phyloP scores from a whole-genome alignment of 2,888 invertebrate genomes.

The Netelia inedita region DNA sequence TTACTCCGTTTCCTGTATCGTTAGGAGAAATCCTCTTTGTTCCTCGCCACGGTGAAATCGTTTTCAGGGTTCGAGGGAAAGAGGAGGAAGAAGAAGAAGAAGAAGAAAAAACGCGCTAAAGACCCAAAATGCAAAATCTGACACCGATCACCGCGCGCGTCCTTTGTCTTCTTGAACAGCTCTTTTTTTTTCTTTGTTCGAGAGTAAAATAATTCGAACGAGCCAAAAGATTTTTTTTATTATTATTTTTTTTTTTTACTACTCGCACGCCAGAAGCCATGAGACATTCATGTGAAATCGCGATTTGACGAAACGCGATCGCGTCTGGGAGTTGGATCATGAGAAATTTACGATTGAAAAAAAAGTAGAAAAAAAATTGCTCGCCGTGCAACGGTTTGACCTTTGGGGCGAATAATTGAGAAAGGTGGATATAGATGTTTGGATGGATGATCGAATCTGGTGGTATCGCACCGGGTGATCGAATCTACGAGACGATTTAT shows the following conservation, averaged over 20 bases:
- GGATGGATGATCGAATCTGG: constrained; percentile 21
- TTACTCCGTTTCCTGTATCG: background rate
- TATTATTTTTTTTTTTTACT: background rate
- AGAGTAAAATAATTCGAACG: constrained; percentile 26
- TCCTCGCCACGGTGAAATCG: constrained; percentile 42
- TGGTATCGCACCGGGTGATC: constrained; percentile 11
- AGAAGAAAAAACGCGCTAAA: background rate
- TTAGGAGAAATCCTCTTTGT: background rate
- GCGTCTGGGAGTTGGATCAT: constrained; percentile 24
- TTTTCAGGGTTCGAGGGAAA: background rate
- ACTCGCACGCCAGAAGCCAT: background rate
- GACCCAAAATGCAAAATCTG: constrained; percentile 16
- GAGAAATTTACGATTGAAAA: constrained; percentile 46
- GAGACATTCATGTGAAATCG: constrained; percentile 39
- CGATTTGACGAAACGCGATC: constrained; percentile 49
- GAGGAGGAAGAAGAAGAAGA: no score
- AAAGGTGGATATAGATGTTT: background rate
- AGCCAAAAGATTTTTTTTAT: background rate
- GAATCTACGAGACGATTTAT: constrained; percentile 7
- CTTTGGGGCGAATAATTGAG: constrained; percentile 46
- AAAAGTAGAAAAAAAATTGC: background rate
- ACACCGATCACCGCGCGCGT: background rate
- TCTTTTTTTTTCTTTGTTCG: background rate
- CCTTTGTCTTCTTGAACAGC: background rate
- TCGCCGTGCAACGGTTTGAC: constrained; percentile 31